phyloP scores from a whole-genome alignment of 2,113 vertebrate genomes.

The Puntigrus tetrazona region DNA sequence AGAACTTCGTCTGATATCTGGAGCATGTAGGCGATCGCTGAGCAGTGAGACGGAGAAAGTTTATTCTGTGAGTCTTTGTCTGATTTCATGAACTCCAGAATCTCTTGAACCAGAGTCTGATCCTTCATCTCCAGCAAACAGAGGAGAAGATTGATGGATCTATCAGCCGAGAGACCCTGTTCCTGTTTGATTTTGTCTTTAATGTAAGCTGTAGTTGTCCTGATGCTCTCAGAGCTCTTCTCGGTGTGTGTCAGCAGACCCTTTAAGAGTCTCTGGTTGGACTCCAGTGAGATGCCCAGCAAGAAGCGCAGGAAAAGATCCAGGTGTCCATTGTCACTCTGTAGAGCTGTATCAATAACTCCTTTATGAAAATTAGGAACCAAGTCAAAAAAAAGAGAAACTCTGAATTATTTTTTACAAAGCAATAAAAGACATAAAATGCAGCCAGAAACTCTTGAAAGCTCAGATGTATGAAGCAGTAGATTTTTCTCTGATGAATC shows the following conservation, averaged over 20 bases:
- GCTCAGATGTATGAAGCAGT: constrained; percentile 40
- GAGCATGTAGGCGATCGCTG: neutral
- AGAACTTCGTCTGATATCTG: neutral
- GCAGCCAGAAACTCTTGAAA: constrained; percentile 41
- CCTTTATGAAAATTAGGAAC: neutral
- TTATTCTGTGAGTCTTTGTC: neutral
- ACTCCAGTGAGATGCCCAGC: neutral
- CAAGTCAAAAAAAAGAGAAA: neutral
- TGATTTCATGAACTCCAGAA: neutral
- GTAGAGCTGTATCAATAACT: neutral
- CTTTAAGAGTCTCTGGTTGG: neutral
- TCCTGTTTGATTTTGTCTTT: neutral
- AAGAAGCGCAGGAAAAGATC: neutral
- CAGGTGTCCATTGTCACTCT: neutral
- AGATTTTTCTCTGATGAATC: constrained; percentile 15
- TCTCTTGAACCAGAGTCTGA: neutral
- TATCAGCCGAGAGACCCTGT: neutral
- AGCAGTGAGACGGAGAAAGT: neutral
- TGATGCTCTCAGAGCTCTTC: constrained; percentile 10
- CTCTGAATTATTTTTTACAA: constrained; percentile 1
- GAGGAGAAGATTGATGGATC: neutral
- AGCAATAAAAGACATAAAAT: constrained; percentile 22
- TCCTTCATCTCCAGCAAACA: neutral
- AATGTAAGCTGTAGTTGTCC: neutral
- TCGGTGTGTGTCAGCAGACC: neutral